Evolutionary conservation across 1,140 invertebrate species (phyloP).

Genomic region (Drosophila ananassae): DNA sequence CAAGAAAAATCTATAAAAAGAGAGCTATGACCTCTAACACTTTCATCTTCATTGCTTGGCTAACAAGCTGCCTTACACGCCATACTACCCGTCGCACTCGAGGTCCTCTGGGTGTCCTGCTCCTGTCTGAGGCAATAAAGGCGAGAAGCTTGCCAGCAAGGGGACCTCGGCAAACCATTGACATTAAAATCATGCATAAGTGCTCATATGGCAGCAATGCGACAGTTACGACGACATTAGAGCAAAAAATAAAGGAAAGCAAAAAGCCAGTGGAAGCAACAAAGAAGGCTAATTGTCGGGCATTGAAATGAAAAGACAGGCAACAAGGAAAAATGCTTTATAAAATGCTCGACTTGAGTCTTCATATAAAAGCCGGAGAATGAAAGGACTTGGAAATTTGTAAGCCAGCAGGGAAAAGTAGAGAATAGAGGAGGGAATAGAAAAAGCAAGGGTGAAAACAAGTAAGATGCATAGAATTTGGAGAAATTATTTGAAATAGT

Average conservation of each 20-base stretch:
- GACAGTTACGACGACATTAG: constrained; percentile 50
- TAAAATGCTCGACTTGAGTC: neutral
- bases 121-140: constrained; percentile 48
- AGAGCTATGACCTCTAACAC: constrained; percentile 66
- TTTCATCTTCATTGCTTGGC: constrained; percentile 66
- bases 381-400: constrained; percentile 28
- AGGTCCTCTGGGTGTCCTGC: constrained; percentile 40
- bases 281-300: constrained; percentile 63
- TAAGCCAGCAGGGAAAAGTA: constrained; percentile 10
- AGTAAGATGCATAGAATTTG: too few species aligned
- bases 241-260: constrained; percentile 19
- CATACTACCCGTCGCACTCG: constrained; percentile 1
- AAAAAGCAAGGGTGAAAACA: neutral
- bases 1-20: constrained; percentile 59
- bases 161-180: constrained; percentile 63
- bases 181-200: constrained; percentile 84
- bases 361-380: constrained; percentile 22
- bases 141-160: constrained; percentile 21
- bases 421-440: neutral
- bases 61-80: constrained; percentile 56
- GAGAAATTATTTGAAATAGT: too few species aligned
- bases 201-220: constrained; percentile 75
- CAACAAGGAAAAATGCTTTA: constrained; percentile 10
- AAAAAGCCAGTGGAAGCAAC: constrained; percentile 3
- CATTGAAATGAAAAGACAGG: constrained; percentile 67